A percentile compares a stretch with the other conserved stretches of the same genome.
These are phyloP conservation scores for Anthrax anthrax DNA, from an alignment of 2,888 invertebrate genomes.

Conservation along the genomic window DNA sequence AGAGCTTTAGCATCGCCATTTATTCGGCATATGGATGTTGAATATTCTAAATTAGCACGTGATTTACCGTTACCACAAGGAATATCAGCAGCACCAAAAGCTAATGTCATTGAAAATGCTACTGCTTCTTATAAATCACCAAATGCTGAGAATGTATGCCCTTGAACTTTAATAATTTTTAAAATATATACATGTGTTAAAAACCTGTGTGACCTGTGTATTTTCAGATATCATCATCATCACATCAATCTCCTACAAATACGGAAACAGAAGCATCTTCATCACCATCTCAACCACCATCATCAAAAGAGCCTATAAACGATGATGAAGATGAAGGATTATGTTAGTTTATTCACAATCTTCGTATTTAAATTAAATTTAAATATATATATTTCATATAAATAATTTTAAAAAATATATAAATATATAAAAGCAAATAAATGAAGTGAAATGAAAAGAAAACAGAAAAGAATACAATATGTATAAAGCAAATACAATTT, in stretches of 20 bases:
- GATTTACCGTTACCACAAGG: conserved; percentile 54
- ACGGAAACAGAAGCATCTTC: too few relatives aligned
- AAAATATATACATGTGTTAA: neutral
- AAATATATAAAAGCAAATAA: too few relatives aligned
- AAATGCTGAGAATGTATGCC: conserved; percentile 15
- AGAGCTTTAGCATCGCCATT: conserved; percentile 65
- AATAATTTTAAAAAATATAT: too few relatives aligned
- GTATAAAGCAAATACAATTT: too few relatives aligned
- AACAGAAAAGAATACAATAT: too few relatives aligned
- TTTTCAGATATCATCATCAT: neutral
- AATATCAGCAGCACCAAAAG: conserved; percentile 41
- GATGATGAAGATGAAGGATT: neutral
- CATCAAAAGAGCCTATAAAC: neutral
- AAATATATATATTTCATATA: too few relatives aligned
- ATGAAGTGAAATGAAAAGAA: too few relatives aligned
- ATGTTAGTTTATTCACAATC: neutral
- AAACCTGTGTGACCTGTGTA: neutral
- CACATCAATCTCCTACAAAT: neutral
- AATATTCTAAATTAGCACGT: conserved; percentile 63
- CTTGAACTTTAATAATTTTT: too few relatives aligned
- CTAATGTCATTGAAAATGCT: conserved; percentile 51
- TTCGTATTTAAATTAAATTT: too few relatives aligned
- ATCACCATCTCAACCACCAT: neutral
- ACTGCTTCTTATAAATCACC: conserved; percentile 39
- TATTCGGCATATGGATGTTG: conserved; percentile 84